Evolutionary conservation across 2,113 vertebrate species (phyloP).

Genomic region (Sylvietta virens): DNA sequence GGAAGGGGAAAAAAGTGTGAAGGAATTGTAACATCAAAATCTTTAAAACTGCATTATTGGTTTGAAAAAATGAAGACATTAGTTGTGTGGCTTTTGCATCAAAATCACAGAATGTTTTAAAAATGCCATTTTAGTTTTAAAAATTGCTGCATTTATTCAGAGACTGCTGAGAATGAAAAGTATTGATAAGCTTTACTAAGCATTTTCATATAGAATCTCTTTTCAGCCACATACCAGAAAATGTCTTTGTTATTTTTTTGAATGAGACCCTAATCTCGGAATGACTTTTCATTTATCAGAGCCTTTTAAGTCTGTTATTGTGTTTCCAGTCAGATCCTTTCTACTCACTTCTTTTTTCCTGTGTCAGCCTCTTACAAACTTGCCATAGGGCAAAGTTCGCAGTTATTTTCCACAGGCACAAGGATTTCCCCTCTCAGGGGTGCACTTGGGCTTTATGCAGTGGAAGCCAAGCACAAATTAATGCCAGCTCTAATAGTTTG

Average conservation of each 20-base stretch:
- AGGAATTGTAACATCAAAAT: background rate
- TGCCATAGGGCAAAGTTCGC: background rate
- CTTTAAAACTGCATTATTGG: background rate
- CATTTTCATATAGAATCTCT: slow-evolving; percentile 42
- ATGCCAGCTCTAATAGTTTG: background rate
- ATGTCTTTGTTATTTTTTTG: slow-evolving; percentile 50
- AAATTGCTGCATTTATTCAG: background rate
- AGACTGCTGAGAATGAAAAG: background rate
- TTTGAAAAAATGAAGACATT: background rate
- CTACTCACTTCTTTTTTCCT: slow-evolving; percentile 25
- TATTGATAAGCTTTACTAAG: slow-evolving; percentile 14
- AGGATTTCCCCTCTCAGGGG: slow-evolving; percentile 27
- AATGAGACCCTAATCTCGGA: slow-evolving; percentile 44
- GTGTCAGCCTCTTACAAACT: slow-evolving; percentile 29
- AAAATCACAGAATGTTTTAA: background rate
- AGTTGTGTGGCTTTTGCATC: background rate
- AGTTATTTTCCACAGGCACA: slow-evolving; percentile 27
- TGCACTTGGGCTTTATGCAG: background rate
- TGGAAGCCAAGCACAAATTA: background rate
- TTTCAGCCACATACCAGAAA: slow-evolving; percentile 53
- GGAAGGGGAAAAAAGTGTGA: background rate
- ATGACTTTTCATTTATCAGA: slow-evolving; percentile 55
- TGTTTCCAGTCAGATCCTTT: slow-evolving; percentile 43
- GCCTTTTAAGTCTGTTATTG: slow-evolving; percentile 52
- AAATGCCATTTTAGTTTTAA: background rate